Percentiles rank a stretch among this genome's conserved stretches.
Evolutionary conservation across 2,113 vertebrate species (phyloP).

Genomic region (Caranx melampygus): DNA sequence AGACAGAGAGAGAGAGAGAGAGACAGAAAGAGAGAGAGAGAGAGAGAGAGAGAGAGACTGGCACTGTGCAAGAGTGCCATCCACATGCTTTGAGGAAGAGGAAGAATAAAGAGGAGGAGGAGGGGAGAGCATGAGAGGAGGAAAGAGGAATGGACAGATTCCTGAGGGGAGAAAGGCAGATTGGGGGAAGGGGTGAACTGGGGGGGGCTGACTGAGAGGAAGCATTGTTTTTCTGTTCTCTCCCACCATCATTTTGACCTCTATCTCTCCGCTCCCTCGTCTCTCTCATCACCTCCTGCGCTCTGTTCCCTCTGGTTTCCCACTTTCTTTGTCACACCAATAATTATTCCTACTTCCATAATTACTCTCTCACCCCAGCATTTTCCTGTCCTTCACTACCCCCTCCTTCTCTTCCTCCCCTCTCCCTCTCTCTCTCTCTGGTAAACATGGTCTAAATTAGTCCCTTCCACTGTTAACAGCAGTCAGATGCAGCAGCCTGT

Average conservation of each 20-base stretch:
- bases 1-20: slow-evolving; percentile 39
- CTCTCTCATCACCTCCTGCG: slow-evolving; percentile 30
- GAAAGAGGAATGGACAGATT: slow-evolving; percentile 74
- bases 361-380: slow-evolving; percentile 54
- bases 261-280: slow-evolving; percentile 29
- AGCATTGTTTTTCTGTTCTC: slow-evolving; percentile 55
- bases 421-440: slow-evolving; percentile 6
- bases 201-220: slow-evolving; percentile 47
- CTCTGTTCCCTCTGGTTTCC: slow-evolving; percentile 19
- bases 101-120: background rate
- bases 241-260: slow-evolving; percentile 38
- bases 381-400: slow-evolving; percentile 17
- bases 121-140: slow-evolving; percentile 47
- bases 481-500: slow-evolving; percentile 55
- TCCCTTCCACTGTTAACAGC: slow-evolving; percentile 60
- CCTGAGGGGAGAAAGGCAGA: slow-evolving; percentile 74
- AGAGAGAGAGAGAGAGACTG: slow-evolving; percentile 46
- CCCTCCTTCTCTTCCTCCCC: background rate
- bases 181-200: slow-evolving; percentile 68
- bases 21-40: slow-evolving; percentile 43
- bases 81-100: slow-evolving; percentile 54
- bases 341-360: slow-evolving; percentile 66
- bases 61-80: slow-evolving; percentile 69
- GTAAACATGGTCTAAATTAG: slow-evolving; percentile 74
- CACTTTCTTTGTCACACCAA: slow-evolving; percentile 43